A percentile compares a stretch with the other conserved stretches of the same genome.
Evolutionary conservation across 2,797 vertebrate genomes (phyloP).

Genomic region (Peromyscus melanophrys): DNA sequence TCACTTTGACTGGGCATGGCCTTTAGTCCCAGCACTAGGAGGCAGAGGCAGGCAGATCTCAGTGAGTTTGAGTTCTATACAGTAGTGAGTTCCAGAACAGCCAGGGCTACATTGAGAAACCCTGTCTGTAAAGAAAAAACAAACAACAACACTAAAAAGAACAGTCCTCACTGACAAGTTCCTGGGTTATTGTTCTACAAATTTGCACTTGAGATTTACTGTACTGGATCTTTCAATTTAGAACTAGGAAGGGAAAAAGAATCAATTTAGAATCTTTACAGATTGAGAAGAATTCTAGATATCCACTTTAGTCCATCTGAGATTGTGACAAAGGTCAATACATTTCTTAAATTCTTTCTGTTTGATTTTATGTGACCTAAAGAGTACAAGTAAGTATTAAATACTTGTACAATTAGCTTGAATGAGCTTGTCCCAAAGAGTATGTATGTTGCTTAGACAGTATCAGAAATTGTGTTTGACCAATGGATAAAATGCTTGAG

Average conservation of each 20-base stretch:
- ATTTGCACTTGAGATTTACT: background rate
- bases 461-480: background rate
- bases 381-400: background rate
- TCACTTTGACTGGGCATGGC: background rate
- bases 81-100: background rate
- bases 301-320: background rate
- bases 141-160: background rate
- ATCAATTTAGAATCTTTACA: background rate
- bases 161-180: background rate
- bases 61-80: background rate
- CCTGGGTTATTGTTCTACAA: background rate
- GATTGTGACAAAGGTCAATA: conserved; percentile 20
- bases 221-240: background rate
- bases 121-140: background rate
- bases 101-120: background rate
- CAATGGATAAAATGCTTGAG: background rate
- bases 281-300: background rate
- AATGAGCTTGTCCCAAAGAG: background rate
- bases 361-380: conserved; percentile 21
- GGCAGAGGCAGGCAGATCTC: background rate
- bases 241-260: background rate
- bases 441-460: background rate
- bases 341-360: background rate
- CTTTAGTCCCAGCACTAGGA: background rate
- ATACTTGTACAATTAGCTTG: background rate